phyloP scores from a whole-genome alignment of 2,888 invertebrate species.

The Notodonta ziczac region DNA sequence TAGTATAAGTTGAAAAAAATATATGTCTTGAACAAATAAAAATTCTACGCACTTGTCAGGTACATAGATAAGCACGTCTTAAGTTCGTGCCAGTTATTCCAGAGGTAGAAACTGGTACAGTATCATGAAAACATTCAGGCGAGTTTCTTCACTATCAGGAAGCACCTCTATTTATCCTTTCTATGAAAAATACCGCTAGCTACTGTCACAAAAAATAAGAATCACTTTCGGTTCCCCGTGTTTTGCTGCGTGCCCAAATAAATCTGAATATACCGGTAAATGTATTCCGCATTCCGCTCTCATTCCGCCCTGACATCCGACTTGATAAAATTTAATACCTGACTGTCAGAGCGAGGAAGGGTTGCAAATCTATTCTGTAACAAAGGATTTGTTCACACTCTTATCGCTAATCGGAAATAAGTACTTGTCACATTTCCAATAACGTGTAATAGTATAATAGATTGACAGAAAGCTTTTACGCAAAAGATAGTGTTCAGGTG shows the following conservation, averaged over 20 bases:
- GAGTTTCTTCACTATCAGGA: no score
- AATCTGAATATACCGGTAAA: constrained; percentile 26
- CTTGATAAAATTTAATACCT: constrained; percentile 35
- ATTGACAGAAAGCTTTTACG: no score
- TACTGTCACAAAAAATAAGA: neutral
- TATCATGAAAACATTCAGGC: no score
- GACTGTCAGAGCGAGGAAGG: constrained; percentile 11
- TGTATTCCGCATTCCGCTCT: constrained; percentile 31
- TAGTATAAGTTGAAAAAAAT: no score
- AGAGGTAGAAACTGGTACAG: no score
- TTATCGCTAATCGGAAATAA: neutral
- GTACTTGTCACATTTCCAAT: no score
- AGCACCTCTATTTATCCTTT: neutral
- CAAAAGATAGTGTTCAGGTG: no score
- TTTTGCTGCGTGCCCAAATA: constrained; percentile 18
- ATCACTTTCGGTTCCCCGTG: constrained; percentile 8
- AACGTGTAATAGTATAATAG: no score
- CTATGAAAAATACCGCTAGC: neutral
- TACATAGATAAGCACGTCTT: no score
- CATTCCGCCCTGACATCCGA: constrained; percentile 26
- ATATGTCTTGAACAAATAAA: no score
- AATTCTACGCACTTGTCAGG: no score
- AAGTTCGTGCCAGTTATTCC: no score
- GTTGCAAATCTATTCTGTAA: constrained; percentile 10
- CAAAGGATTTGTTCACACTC: constrained; percentile 27